Evolutionary conservation across 1,140 invertebrate genomes (phyloP), one percentile per base, ranked within the genome.

Genomic region (Drosophila chauvacae): DNA sequence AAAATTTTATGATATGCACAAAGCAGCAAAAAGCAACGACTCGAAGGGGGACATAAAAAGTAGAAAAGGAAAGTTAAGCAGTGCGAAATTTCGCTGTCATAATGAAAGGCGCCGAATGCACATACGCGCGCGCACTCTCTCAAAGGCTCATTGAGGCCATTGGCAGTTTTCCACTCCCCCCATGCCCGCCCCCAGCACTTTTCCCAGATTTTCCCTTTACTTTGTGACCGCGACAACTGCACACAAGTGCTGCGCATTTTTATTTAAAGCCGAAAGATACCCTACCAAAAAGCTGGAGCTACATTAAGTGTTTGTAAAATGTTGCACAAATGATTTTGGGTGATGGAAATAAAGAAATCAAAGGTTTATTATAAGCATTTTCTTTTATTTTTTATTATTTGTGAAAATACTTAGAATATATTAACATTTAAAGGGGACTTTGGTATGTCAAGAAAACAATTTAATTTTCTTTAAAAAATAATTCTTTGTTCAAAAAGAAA

Each of bases 1-100:
- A 90, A 90, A 90, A 90, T 90, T 84, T 79, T 73, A 83, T 82
- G 80, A 78, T 82, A 78, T 76, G 71, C 76, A 79, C 77, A 84
- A 90, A 90, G 85, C 77, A 74, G 45, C 68, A 76, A 62, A 53
- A 76, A 42, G 55, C 64, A 60, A 41, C 44, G 60, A 50, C 59
- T 44, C 42, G 33, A 20, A 50, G 45, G 48, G 11, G 45, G 26
- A 5, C 50, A n/a, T 33, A 57, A 50, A 58, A 76, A 83, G 48
- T 63, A 73, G 60, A 80, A 68, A 56, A 64, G 53, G 51, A 77
- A 80, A 81, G 69, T 68, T 55, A 41, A 50, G 68, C 51, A 37
- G 65, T 33, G 65, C 39, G 33, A 57, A 58, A 58, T 59, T 66
- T 85, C 62, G 65, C 45, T 81, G 50, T 42, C 75, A 79, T 82